These are phyloP conservation scores for Xenopus petersii DNA, from an alignment of 2,797 vertebrate species.

Conservation along the genomic window DNA sequence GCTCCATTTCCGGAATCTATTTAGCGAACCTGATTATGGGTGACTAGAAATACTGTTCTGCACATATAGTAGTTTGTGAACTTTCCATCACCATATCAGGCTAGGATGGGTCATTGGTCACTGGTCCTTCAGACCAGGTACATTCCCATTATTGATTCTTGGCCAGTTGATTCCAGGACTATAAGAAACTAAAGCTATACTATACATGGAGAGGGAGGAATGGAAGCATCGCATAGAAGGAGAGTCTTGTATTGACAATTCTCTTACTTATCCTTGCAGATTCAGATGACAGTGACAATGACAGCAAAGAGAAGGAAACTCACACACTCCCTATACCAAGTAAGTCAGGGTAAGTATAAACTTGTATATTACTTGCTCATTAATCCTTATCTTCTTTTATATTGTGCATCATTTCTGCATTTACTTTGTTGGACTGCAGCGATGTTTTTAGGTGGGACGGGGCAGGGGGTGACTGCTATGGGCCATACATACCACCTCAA, in stretches of 20 bases:
- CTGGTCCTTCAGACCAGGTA: no score
- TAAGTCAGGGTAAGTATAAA: slow-evolving; percentile 12
- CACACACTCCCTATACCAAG: not conserved
- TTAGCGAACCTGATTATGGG: not conserved
- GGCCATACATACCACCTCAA: no score
- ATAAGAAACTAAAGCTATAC: no score
- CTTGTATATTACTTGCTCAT: not conserved
- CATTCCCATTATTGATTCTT: no score
- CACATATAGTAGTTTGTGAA: not conserved
- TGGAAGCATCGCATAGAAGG: not conserved
- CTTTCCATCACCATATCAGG: no score
- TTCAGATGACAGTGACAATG: slow-evolving; percentile 36
- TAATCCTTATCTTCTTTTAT: not conserved
- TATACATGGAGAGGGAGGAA: no score
- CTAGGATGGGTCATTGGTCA: no score
- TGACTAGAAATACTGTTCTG: not conserved
- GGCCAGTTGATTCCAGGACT: no score
- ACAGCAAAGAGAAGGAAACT: not conserved
- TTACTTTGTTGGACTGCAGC: not conserved
- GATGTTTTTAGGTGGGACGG: no score
- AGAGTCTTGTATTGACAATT: not conserved
- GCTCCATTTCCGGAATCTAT: no score
- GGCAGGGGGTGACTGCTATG: no score
- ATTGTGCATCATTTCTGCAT: not conserved
- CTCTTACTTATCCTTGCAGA: slow-evolving; percentile 1